phyloP scores from a whole-genome alignment of 2,888 invertebrate species.

The Gonocerus acuteangulatus region DNA sequence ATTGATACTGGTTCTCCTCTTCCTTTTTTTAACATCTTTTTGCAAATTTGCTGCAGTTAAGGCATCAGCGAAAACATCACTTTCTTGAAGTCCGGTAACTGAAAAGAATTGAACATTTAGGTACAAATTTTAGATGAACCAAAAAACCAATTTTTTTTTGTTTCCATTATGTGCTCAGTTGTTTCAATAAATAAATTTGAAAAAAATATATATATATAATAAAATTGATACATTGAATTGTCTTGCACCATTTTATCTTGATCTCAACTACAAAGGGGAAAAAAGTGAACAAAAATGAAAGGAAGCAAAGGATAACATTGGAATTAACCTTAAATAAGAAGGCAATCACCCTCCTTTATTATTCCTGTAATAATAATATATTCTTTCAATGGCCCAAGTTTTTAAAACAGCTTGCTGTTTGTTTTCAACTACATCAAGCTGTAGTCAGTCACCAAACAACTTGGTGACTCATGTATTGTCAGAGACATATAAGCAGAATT shows the following conservation, averaged over 20 bases:
- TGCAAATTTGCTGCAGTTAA: constrained; percentile 65
- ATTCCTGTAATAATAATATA: no score
- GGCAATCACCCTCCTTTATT: no score
- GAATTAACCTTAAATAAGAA: no score
- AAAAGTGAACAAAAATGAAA: neutral
- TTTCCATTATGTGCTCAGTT: constrained; percentile 9
- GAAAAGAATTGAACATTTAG: constrained; percentile 27
- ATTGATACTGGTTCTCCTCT: constrained; percentile 61
- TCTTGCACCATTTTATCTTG: neutral
- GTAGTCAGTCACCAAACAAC: no score
- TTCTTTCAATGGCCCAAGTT: no score
- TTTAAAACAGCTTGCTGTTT: no score
- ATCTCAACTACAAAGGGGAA: neutral
- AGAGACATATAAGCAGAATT: no score
- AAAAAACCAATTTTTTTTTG: neutral
- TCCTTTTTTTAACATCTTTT: constrained; percentile 70
- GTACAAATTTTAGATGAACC: neutral
- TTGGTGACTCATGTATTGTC: no score
- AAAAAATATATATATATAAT: no score
- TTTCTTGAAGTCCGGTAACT: constrained; percentile 71
- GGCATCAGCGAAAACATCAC: constrained; percentile 90
- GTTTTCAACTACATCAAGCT: no score
- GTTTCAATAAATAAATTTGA: neutral
- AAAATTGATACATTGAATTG: neutral
- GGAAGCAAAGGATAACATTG: neutral